phyloP scores from a whole-genome alignment of 2,888 invertebrate species.

The Atherix ibis region DNA sequence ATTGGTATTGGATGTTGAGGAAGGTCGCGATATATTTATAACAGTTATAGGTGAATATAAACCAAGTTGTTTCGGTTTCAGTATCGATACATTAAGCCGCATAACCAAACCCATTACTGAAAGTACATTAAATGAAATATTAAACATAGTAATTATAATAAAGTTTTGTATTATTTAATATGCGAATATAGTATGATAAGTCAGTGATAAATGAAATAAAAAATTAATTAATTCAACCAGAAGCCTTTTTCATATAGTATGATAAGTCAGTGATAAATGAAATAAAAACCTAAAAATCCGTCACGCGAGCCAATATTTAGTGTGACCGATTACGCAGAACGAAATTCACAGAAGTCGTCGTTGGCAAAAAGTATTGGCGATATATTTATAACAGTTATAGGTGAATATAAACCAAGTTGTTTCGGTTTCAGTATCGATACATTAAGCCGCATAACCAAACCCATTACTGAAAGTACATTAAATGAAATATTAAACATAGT shows the following conservation, averaged over 20 bases:
- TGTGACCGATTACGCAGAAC: too few relatives aligned
- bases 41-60: constrained; percentile 77
- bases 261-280: too few relatives aligned
- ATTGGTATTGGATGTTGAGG: constrained; percentile 82
- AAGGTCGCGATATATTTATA: constrained; percentile 94
- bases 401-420: constrained; percentile 78
- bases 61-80: constrained; percentile 82
- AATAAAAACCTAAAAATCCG: too few relatives aligned
- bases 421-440: constrained; percentile 86
- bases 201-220: too few relatives aligned
- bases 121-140: constrained; percentile 54
- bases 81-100: constrained; percentile 75
- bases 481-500: constrained; percentile 62
- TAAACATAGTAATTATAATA: constrained; percentile 45
- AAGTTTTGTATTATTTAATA: too few relatives aligned
- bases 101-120: constrained; percentile 67
- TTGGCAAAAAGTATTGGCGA: too few relatives aligned
- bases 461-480: constrained; percentile 58
- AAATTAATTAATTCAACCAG: too few relatives aligned
- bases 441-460: constrained; percentile 67
- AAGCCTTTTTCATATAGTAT: too few relatives aligned
- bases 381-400: constrained; percentile 82
- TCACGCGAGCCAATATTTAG: too few relatives aligned
- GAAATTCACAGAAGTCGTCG: too few relatives aligned
- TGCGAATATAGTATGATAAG: too few relatives aligned